Conservation (phyloP, 2,797 vertebrate genomes). For the Miichthys miiuy region DNA sequence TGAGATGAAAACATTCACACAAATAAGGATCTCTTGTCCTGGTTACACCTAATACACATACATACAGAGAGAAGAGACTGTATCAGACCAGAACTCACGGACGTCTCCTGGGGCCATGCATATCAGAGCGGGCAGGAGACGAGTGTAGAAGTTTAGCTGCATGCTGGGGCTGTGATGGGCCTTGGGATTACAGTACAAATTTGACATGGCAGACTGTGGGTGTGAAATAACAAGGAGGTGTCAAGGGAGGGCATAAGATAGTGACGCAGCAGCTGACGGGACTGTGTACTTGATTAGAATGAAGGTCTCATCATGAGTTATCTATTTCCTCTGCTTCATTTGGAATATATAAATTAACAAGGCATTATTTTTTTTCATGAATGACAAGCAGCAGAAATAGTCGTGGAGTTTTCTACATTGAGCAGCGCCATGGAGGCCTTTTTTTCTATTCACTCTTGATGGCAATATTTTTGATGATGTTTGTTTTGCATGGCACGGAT, state of each 20-base stretch:
- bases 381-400: background rate
- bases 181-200: constrained; percentile 52
- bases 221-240: constrained; percentile 50
- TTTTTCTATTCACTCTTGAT: background rate
- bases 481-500: too few relatives aligned
- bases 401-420: constrained; percentile 3
- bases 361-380: too few relatives aligned
- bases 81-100: constrained; percentile 39
- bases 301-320: constrained; percentile 13
- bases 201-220: constrained; percentile 51
- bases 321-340: constrained; percentile 12
- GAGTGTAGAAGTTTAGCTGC: constrained; percentile 56
- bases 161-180: constrained; percentile 59
- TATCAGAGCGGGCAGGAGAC: constrained; percentile 58
- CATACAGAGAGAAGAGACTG: constrained; percentile 8
- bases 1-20: background rate
- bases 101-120: constrained; percentile 50
- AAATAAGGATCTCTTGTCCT: constrained; percentile 22
- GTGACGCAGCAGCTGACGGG: constrained; percentile 26
- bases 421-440: background rate
- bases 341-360: background rate
- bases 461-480: too few relatives aligned
- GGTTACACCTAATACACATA: constrained; percentile 1
- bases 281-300: constrained; percentile 5
- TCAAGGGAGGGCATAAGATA: constrained; percentile 44